phyloP scores from a whole-genome alignment of 2,113 vertebrate genomes.

The Rhynchopsitta pachyrhyncha region DNA sequence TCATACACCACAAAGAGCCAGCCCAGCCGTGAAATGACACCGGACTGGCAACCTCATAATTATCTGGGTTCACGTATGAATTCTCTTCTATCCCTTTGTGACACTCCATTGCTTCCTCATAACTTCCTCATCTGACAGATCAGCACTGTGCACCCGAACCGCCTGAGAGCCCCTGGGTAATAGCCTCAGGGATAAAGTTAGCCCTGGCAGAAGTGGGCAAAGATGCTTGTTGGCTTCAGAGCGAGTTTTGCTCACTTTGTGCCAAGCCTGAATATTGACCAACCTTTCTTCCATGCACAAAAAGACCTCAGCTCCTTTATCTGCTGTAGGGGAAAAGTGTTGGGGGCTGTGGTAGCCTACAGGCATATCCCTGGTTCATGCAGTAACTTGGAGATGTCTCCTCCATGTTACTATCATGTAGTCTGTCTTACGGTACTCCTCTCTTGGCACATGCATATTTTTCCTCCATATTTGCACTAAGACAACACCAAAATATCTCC shows the following conservation, averaged over 20 bases:
- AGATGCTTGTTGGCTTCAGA: neutral
- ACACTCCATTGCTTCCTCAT: conserved; percentile 60
- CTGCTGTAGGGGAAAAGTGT: neutral
- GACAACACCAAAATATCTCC: neutral
- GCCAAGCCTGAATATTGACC: neutral
- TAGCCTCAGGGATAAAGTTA: conserved; percentile 36
- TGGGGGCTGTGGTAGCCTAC: neutral
- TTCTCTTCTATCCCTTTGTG: conserved; percentile 67
- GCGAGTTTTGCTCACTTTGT: neutral
- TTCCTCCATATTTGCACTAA: neutral
- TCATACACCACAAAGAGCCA: conserved; percentile 67
- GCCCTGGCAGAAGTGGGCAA: conserved; percentile 48
- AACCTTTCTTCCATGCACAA: neutral
- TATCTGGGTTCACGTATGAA: conserved; percentile 63
- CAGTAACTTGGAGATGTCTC: neutral
- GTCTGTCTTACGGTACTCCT: neutral
- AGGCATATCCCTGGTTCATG: neutral
- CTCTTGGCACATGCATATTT: neutral
- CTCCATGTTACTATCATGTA: neutral
- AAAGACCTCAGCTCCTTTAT: neutral
- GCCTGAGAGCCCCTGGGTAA: conserved; percentile 27
- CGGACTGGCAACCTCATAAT: conserved; percentile 69
- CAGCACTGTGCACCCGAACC: conserved; percentile 34
- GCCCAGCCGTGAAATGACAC: conserved; percentile 74
- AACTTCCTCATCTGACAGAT: conserved; percentile 64